Percentiles rank a stretch among this genome's conserved stretches.
These are phyloP conservation scores for Bagarius yarrelli DNA, from an alignment of 2,113 vertebrate species.

Conservation along the genomic window DNA sequence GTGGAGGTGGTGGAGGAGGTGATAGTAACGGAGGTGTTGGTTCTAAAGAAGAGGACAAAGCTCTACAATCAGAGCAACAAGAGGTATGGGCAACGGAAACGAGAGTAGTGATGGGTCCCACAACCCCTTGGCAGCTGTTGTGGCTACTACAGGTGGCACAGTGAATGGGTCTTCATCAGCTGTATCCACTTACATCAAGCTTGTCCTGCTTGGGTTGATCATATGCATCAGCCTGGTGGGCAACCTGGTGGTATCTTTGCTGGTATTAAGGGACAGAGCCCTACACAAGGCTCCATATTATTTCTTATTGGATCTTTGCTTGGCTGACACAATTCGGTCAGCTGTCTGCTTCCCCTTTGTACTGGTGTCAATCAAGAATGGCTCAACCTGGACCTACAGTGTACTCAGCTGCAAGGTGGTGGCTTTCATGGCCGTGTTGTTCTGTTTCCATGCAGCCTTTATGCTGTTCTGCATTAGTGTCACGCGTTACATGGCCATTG, in stretches of 20 bases:
- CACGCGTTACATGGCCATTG: slow-evolving; percentile 92
- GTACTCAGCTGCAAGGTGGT: slow-evolving; percentile 90
- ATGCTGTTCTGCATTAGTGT: slow-evolving; percentile 93
- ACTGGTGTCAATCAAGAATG: slow-evolving; percentile 86
- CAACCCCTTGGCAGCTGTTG: slow-evolving; percentile 70
- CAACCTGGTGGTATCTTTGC: slow-evolving; percentile 84
- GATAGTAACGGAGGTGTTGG: slow-evolving; percentile 56
- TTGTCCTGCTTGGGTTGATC: slow-evolving; percentile 87
- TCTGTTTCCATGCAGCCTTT: slow-evolving; percentile 93
- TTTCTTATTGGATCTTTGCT: slow-evolving; percentile 90
- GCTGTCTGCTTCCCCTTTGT: slow-evolving; percentile 92
- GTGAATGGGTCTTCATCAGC: slow-evolving; percentile 70
- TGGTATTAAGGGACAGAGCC: slow-evolving; percentile 84
- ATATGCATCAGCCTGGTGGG: slow-evolving; percentile 88
- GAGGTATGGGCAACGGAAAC: slow-evolving; percentile 81
- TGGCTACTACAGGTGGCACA: slow-evolving; percentile 76
- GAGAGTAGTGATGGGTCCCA: slow-evolving; percentile 77
- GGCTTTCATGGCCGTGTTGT: slow-evolving; percentile 92
- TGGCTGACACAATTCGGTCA: slow-evolving; percentile 87
- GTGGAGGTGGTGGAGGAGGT: slow-evolving; percentile 49
- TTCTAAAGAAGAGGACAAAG: slow-evolving; percentile 44
- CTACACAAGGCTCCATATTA: slow-evolving; percentile 92
- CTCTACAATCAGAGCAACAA: slow-evolving; percentile 42
- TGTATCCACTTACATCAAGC: slow-evolving; percentile 85
- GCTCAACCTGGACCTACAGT: slow-evolving; percentile 90